Base-by-base conservation (phyloP, 1,140 invertebrate species). In the Drosophila obscura region DNA sequence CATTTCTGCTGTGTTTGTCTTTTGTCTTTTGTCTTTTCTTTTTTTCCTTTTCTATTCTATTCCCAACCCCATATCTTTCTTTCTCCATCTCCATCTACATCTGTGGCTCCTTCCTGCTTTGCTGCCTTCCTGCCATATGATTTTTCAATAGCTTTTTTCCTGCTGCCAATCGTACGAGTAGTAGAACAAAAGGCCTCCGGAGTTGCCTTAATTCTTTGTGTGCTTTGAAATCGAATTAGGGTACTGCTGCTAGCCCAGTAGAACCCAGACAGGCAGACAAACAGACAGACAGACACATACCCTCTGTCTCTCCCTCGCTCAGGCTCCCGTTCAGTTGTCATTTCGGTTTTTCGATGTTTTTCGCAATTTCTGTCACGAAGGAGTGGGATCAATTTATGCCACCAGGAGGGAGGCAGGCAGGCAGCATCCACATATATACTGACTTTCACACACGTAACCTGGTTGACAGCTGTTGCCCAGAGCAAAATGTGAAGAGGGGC, bases 171-270 rank as follows among this genome's bases (percentile, higher is more conserved):
- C 31, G 48, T 16, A 19, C 19, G 19, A 19, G 19, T 19, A 46
- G 31, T 66, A 63, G 48, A 80, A 83, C 72, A 84, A 84, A 80
- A 79, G 76, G 63, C 59, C 76, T 78, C 39, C 46, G 65, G 45
- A 80, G 62, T 74, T 80, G 77, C 55, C 59, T 84, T 82, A 74
- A 80, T 83, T 72, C 55, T 28, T 28, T 71, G 80, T 84, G 77
- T 85, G 80, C 81, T 66, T 81, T 67, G 81, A 77, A 87, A 87
- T 87, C 83, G 79, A 88, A 88, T 87, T 83, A 83, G 82, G 75
- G 39, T 75, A 75, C 57, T 66, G 56, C 53, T 24, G 4, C 22
- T 5, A 39, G 5, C 35, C 35, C 61, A 69, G 46, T 24, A 39
- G 43, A 41, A 24, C 50, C 55, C 41, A 31, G 26, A 44, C 28